Percentiles rank a stretch among this genome's conserved stretches.
Evolutionary conservation across 2,797 vertebrate species (phyloP).

Genomic region (Chloroceryle inda): DNA sequence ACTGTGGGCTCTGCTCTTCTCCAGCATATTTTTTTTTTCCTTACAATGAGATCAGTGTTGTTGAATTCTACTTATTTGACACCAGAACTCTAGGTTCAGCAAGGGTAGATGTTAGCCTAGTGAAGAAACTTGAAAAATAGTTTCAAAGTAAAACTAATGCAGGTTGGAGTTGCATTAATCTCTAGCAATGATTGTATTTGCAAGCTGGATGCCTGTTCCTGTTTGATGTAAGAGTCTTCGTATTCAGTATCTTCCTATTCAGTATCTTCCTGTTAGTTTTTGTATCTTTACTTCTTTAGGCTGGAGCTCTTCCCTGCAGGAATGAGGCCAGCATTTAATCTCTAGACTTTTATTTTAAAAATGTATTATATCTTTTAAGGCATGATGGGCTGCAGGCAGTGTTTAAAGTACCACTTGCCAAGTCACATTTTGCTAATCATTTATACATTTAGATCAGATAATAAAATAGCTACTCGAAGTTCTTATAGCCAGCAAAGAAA

Average conservation of each 20-base stretch:
- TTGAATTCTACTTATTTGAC: not conserved
- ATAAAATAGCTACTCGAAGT: slow-evolving; percentile 49
- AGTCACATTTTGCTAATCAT: slow-evolving; percentile 30
- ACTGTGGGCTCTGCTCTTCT: not conserved
- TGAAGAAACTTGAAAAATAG: not conserved
- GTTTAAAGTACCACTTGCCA: slow-evolving; percentile 31
- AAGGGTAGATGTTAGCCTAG: not conserved
- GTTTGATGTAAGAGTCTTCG: not conserved
- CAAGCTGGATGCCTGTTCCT: not conserved
- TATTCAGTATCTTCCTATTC: not conserved
- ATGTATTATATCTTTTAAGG: not conserved
- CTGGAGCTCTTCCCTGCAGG: not conserved
- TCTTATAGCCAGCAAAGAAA: slow-evolving; percentile 33
- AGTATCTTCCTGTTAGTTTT: not conserved
- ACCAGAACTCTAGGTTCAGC: not conserved
- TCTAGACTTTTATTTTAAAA: not conserved
- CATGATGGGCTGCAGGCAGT: not conserved
- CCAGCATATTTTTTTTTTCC: not conserved
- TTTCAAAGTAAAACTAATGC: not conserved
- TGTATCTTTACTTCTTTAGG: not conserved
- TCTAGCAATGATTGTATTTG: not conserved
- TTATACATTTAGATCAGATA: slow-evolving; percentile 12
- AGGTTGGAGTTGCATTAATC: not conserved
- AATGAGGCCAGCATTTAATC: not conserved
- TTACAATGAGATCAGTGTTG: not conserved